Evolutionary conservation across 2,797 vertebrate species (phyloP).

Genomic region (Buceros bicornis): DNA sequence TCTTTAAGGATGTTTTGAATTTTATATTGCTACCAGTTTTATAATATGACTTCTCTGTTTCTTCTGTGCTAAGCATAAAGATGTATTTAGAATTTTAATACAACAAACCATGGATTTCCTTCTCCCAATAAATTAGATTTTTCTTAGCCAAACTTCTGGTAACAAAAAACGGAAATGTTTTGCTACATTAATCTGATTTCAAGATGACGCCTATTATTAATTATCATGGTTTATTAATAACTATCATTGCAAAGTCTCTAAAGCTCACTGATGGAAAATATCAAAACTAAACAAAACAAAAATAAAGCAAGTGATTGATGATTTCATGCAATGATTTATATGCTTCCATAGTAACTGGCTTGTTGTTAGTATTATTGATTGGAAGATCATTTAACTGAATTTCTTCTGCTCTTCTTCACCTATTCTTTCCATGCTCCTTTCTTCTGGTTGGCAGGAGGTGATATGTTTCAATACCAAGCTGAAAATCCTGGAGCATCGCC

Average conservation of each 20-base stretch:
- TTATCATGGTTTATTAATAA: constrained; percentile 46
- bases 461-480: constrained; percentile 91
- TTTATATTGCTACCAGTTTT: constrained; percentile 1
- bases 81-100: constrained; percentile 12
- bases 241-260: constrained; percentile 22
- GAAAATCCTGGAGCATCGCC: constrained; percentile 91
- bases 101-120: neutral
- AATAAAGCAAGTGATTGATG: constrained; percentile 2
- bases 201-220: constrained; percentile 40
- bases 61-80: neutral
- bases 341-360: neutral
- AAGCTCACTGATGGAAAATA: constrained; percentile 17
- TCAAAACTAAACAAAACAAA: constrained; percentile 44
- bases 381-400: neutral
- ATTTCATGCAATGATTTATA: neutral
- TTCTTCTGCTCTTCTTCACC: neutral
- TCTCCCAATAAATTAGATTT: neutral
- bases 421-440: neutral
- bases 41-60: neutral
- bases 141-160: neutral
- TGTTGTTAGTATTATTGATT: neutral
- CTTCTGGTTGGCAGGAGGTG: constrained; percentile 79
- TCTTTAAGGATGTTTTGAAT: constrained; percentile 31
- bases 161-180: constrained; percentile 17
- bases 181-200: constrained; percentile 40